Evolutionary conservation across 2,113 vertebrate genomes (phyloP).

Genomic region (Rhodinocichla rosea): DNA sequence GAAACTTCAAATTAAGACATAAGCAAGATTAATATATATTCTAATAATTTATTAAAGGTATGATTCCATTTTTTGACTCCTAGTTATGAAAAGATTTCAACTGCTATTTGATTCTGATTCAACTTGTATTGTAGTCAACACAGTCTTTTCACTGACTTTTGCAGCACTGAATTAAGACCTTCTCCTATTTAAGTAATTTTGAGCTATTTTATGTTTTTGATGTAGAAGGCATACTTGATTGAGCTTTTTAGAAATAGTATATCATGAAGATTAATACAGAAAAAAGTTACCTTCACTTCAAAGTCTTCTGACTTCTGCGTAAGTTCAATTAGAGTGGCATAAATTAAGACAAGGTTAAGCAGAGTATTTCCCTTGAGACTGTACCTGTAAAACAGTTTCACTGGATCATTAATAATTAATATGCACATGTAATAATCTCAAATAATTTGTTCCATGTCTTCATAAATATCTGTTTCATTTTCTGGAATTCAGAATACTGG

Average conservation of each 20-base stretch:
- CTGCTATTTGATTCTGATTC: background rate
- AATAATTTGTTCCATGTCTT: background rate
- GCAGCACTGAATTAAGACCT: background rate
- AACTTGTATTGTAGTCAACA: background rate
- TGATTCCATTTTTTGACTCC: background rate
- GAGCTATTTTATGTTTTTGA: background rate
- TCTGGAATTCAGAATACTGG: background rate
- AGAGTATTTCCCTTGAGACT: conserved; percentile 79
- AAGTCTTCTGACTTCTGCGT: conserved; percentile 82
- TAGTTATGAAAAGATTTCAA: background rate
- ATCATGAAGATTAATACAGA: background rate
- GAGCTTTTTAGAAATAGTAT: background rate
- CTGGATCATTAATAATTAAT: background rate
- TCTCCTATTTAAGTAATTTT: background rate
- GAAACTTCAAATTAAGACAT: background rate
- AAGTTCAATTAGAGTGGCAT: conserved; percentile 82
- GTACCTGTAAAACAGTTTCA: conserved; percentile 64
- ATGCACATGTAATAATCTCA: background rate
- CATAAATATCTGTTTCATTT: background rate
- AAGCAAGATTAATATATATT: background rate
- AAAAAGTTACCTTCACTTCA: conserved; percentile 84
- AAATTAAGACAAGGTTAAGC: conserved; percentile 81
- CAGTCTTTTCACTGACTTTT: background rate
- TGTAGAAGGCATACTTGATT: background rate
- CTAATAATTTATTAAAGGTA: background rate